phyloP scores from a whole-genome alignment of 2,888 invertebrate species.

The Zaprionus bogoriensis region DNA sequence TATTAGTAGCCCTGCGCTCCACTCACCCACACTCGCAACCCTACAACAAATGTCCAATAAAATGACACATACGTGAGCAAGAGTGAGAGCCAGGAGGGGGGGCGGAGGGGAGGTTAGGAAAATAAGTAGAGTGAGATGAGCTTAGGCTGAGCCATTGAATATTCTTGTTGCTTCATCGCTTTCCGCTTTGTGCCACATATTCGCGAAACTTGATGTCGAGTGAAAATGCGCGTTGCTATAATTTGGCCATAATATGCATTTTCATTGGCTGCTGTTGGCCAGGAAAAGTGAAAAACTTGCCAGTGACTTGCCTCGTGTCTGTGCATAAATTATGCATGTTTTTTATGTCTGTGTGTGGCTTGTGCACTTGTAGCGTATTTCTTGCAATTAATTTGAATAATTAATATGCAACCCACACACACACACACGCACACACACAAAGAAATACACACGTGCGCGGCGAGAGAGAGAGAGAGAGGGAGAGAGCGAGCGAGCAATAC shows the following conservation, averaged over 20 bases:
- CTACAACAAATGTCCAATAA: slow-evolving; percentile 36
- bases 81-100: neutral
- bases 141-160: neutral
- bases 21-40: too few relatives aligned
- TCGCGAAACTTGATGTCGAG: neutral
- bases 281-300: too few relatives aligned
- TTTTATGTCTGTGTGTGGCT: neutral
- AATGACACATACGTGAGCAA: slow-evolving; percentile 25
- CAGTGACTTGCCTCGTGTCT: too few relatives aligned
- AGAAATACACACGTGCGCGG: neutral
- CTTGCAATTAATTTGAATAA: slow-evolving; percentile 73
- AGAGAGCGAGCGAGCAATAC: slow-evolving; percentile 2
- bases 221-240: neutral
- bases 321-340: slow-evolving; percentile 22
- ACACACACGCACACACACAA: slow-evolving; percentile 17
- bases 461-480: neutral
- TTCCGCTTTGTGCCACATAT: neutral
- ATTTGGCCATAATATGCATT: neutral
- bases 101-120: neutral
- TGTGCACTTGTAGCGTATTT: slow-evolving; percentile 50
- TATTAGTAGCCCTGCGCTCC: too few relatives aligned
- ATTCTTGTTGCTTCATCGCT: neutral
- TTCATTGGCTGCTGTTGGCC: too few relatives aligned
- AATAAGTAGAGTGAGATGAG: neutral
- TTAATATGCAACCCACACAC: slow-evolving; percentile 61